Base-by-base conservation (phyloP, 2,888 invertebrate genomes). In the Cylindroiulus punctatus region DNA sequence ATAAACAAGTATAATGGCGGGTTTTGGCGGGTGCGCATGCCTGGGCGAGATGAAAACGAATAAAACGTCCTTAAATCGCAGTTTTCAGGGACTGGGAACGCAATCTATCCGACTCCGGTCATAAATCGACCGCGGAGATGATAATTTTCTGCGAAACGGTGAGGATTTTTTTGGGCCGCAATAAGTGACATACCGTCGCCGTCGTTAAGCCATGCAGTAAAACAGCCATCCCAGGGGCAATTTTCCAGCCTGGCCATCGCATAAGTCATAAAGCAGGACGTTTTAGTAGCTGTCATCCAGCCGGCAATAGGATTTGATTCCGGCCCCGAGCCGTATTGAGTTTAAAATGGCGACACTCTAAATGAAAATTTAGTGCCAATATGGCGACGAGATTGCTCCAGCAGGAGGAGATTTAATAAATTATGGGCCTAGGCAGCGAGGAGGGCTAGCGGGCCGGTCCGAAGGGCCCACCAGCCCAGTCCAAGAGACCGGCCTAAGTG, bases 371-470 rank as follows among this genome's bases (percentile, higher is more conserved):
- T 65, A 65, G 65, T 65, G 26, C 14, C 57, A 57, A 57, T 57
- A 57, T 57, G 26, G n/a, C 65, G 65, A 65, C 65, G 65, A 65
- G 65, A 65, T 65, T 65, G 65, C 65, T 65, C 65, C 65, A 10
- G 26, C 26, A 65, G 65, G 65, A 26, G 65, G 26, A 65, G 65
- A 65, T 65, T 65, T 65, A 65, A 65, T 65, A 65, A 65, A 26
- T 65, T 65, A 65, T 65, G 26, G 65, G 65, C 65, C 26, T 65
- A 36, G 36, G 36, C 12, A 19, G 17, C 47, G 3, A n/a, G 52
- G 14, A n/a, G 8, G 52, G 52, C n/a, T n/a, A 5, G 47, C 47
- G 65, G 65, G 65, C 65, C 26, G 65, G 65, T 65, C 65, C 65
- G 65, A 26, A 26, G 26, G 65, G n/a, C 26, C n/a, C 36, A 2